phyloP scores from a whole-genome alignment of 2,797 vertebrate species.

The Chaenodraco wilsoni region DNA sequence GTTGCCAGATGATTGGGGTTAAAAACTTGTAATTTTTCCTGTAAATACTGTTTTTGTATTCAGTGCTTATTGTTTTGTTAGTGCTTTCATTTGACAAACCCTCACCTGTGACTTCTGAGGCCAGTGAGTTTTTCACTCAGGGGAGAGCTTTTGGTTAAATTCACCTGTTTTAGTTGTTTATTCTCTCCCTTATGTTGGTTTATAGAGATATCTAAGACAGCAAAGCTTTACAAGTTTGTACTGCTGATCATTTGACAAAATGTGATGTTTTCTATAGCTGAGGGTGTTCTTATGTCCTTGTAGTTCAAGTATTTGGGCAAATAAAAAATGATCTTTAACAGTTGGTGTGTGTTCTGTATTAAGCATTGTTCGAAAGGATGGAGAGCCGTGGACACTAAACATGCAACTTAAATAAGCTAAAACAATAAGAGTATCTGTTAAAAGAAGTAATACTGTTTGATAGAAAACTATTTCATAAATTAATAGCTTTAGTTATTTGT shows the following conservation, averaged over 20 bases:
- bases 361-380: too few species aligned
- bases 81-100: constrained; percentile 78
- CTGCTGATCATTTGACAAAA: constrained; percentile 86
- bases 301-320: constrained; percentile 88
- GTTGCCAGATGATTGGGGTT: constrained; percentile 64
- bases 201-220: constrained; percentile 82
- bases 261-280: constrained; percentile 89
- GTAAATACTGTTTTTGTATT: constrained; percentile 88
- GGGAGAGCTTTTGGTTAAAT: constrained; percentile 74
- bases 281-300: constrained; percentile 88
- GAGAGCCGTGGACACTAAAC: too few species aligned
- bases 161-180: constrained; percentile 80
- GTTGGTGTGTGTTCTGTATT: constrained; percentile 20
- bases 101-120: constrained; percentile 73
- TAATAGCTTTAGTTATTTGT: background rate
- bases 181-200: constrained; percentile 80
- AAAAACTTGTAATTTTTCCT: constrained; percentile 82
- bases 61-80: constrained; percentile 84
- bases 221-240: constrained; percentile 88
- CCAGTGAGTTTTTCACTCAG: constrained; percentile 70
- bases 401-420: background rate
- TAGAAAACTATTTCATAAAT: background rate
- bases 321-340: constrained; percentile 84
- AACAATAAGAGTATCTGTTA: background rate
- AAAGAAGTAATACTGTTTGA: background rate